phyloP scores from a whole-genome alignment of 2,888 invertebrate species.

The Macaria liturata region DNA sequence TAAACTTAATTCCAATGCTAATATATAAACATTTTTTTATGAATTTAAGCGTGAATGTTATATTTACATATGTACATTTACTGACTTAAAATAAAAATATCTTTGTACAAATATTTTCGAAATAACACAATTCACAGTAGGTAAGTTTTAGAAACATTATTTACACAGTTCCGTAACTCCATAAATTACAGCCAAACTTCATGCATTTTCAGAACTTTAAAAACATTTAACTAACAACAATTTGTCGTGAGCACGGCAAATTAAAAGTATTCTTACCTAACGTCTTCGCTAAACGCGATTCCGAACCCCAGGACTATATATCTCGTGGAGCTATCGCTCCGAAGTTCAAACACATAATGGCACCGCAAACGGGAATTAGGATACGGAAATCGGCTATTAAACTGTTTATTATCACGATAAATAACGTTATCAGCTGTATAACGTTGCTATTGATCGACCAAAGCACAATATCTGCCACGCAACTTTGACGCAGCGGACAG shows the following conservation, averaged over 20 bases:
- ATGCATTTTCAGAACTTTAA: too few species aligned
- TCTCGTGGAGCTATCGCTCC: slow-evolving; percentile 19
- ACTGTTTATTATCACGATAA: slow-evolving; percentile 52
- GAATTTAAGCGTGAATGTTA: too few species aligned
- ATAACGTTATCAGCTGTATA: slow-evolving; percentile 41
- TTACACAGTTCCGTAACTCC: too few species aligned
- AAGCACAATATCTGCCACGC: slow-evolving; percentile 49
- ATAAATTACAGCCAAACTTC: too few species aligned
- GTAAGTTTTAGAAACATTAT: too few species aligned
- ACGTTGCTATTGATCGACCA: slow-evolving; percentile 45
- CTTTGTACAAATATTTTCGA: too few species aligned
- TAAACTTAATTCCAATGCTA: too few species aligned
- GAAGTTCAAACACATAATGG: slow-evolving; percentile 34
- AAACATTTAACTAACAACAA: too few species aligned
- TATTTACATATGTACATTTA: too few species aligned
- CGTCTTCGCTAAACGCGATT: slow-evolving; percentile 28
- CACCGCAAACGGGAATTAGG: slow-evolving; percentile 30
- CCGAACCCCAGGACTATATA: slow-evolving; percentile 13
- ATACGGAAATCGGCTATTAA: slow-evolving; percentile 42
- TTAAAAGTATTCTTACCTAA: slow-evolving; percentile 24
- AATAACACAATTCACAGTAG: too few species aligned
- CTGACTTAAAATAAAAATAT: too few species aligned
- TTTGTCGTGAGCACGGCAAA: slow-evolving; percentile 22
- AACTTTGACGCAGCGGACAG: slow-evolving; percentile 43
- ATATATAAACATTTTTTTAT: too few species aligned